Conservation (phyloP, 2,113 vertebrate genomes). For the rat (Rattus norvegicus) region GRCr8 NC_086031.1:33157001-33157500, state of each 20-base stretch:
- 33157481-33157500: neutral
- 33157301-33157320: neutral
- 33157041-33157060: constrained; percentile 90
- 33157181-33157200: neutral
- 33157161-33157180: neutral
- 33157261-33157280: neutral
- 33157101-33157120: constrained; percentile 73
- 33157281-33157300: neutral
- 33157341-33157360: neutral
- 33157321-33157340: neutral
- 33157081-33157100: constrained; percentile 54
- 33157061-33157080: constrained; percentile 40
- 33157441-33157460: neutral
- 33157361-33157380: neutral
- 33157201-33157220: neutral
- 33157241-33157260: neutral
- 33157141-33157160: neutral
- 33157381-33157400: neutral
- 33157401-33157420: neutral
- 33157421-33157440: neutral
- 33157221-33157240: neutral
- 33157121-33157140: constrained; percentile 31
- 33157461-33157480: neutral
- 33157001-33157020: constrained; percentile 94
- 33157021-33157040: constrained; percentile 89